These are phyloP conservation scores for Collichthys lucidus DNA, from an alignment of 2,113 vertebrate species.

Conservation along the genomic window DNA sequence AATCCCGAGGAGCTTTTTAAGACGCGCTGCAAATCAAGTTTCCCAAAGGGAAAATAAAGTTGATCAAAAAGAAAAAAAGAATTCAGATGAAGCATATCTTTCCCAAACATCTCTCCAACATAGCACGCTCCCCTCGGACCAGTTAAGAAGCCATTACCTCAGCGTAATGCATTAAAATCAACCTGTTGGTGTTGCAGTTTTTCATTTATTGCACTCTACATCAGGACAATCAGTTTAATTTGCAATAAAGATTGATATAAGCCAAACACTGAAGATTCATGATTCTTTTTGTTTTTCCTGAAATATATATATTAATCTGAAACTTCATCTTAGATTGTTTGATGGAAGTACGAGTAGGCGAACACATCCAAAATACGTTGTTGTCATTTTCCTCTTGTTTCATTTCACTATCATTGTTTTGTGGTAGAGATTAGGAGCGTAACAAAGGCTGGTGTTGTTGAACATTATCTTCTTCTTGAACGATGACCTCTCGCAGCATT, in stretches of 20 bases:
- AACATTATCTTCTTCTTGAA: conserved; percentile 34
- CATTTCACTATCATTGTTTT: conserved; percentile 31
- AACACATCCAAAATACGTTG: not conserved
- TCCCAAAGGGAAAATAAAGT: conserved; percentile 1
- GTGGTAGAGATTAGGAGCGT: conserved; percentile 6
- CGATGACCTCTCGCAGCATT: conserved; percentile 19
- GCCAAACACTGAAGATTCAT: not conserved
- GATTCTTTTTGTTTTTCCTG: conserved; percentile 6
- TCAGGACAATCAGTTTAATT: conserved; percentile 40
- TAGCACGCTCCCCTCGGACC: not conserved
- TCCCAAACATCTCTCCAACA: conserved; percentile 2
- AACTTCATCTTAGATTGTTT: conserved; percentile 19
- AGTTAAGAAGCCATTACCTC: conserved; percentile 23
- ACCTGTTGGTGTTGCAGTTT: conserved; percentile 18
- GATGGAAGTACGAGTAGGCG: conserved; percentile 1
- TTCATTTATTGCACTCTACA: conserved; percentile 9
- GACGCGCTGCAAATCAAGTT: not conserved
- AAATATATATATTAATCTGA: not conserved
- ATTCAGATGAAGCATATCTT: conserved; percentile 18
- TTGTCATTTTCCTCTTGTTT: conserved; percentile 1
- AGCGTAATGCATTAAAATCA: conserved; percentile 21
- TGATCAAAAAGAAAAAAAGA: not conserved
- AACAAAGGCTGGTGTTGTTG: conserved; percentile 26
- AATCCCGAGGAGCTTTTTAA: not conserved
- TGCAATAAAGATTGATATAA: conserved; percentile 17